Evolutionary conservation across 2,797 vertebrate genomes (phyloP).

Genomic region (Alfaro cultratus): DNA sequence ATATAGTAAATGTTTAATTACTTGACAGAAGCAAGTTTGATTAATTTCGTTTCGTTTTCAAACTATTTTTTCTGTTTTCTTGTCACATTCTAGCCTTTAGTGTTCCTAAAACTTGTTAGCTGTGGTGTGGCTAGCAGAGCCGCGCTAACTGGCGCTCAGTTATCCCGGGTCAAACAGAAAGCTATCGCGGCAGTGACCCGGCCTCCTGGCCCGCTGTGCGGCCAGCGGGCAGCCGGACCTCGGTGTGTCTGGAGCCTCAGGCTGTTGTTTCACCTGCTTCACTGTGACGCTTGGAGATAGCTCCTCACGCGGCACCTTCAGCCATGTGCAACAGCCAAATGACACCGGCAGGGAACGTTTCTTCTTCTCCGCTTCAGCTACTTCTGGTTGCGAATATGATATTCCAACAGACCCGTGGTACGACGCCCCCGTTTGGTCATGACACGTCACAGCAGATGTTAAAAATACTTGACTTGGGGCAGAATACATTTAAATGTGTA

Average conservation of each 20-base stretch:
- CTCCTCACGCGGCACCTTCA: constrained; percentile 31
- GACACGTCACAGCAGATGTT: accelerated
- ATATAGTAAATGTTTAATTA: not conserved
- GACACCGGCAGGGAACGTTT: constrained; percentile 40
- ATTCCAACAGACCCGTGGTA: not conserved
- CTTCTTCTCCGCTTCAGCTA: not conserved
- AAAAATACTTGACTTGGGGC: not conserved
- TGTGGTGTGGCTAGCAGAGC: constrained; percentile 4
- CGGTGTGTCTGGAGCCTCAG: not conserved
- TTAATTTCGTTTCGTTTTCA: not conserved
- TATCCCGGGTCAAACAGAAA: not conserved
- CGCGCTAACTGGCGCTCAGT: not conserved
- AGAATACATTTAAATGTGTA: no score
- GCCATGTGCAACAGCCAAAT: constrained; percentile 55
- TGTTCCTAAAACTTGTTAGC: not conserved
- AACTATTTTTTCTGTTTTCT: not conserved
- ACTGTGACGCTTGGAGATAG: not conserved
- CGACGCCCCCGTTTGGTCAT: not conserved
- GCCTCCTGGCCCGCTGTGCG: not conserved
- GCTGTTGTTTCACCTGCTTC: constrained; percentile 39
- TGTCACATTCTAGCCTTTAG: not conserved
- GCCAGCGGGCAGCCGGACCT: not conserved
- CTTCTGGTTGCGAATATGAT: not conserved
- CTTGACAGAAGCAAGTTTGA: not conserved
- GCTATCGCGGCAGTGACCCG: not conserved